Percentiles rank a stretch among this genome's conserved stretches.
phyloP scores from a whole-genome alignment of 1,140 invertebrate genomes.

The Uloborus diversus region DNA sequence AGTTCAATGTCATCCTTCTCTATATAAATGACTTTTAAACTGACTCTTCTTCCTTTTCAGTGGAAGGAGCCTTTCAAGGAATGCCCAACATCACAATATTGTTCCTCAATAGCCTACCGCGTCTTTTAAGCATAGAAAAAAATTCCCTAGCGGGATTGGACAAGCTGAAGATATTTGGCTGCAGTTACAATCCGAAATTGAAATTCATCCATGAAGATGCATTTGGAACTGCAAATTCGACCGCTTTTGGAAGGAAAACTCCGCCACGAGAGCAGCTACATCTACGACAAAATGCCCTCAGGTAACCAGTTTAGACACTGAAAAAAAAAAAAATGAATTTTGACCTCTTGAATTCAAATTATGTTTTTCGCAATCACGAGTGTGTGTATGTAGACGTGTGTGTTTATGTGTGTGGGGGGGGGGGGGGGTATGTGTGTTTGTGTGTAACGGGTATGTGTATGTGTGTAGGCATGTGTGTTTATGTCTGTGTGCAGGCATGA shows the following conservation, averaged over 20 bases:
- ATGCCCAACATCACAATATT: conserved; percentile 1
- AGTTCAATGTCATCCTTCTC: too few relatives aligned
- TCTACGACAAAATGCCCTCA: conserved; percentile 22
- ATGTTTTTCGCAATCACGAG: too few relatives aligned
- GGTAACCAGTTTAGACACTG: neutral
- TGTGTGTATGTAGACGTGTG: too few relatives aligned
- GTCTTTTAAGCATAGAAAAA: conserved; percentile 2
- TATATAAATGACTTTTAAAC: too few relatives aligned
- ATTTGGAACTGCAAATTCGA: conserved; percentile 17
- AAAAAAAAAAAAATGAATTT: too few relatives aligned
- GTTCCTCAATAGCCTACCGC: conserved; percentile 10
- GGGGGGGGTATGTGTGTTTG: too few relatives aligned
- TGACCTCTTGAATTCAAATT: too few relatives aligned
- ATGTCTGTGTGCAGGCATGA: too few relatives aligned
- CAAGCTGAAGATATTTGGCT: conserved; percentile 4
- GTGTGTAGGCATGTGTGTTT: too few relatives aligned
- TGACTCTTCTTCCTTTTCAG: neutral
- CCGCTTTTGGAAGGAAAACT: neutral
- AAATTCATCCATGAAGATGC: conserved; percentile 5
- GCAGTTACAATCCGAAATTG: conserved; percentile 38
- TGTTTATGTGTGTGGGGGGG: too few relatives aligned
- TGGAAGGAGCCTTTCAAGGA: neutral
- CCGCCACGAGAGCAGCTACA: conserved; percentile 1
- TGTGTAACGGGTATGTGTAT: too few relatives aligned
- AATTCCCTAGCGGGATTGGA: neutral